Conservation (phyloP, 2,888 invertebrate species). For the Isotomurus palustris region DNA sequence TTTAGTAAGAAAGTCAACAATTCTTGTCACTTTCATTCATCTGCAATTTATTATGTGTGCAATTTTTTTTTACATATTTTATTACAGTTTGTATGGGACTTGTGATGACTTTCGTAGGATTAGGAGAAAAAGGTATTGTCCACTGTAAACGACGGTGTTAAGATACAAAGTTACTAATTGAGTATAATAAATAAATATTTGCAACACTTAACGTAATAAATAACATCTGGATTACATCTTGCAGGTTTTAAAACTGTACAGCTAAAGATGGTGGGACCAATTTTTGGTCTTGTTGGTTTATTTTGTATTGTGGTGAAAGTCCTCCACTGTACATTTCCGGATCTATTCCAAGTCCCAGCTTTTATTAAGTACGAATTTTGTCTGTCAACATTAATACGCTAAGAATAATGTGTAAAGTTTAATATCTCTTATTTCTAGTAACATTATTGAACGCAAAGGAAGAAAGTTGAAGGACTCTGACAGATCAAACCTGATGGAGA, state of each 20-base stretch:
- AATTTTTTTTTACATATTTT: conserved; percentile 7
- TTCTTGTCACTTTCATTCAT: conserved; percentile 2
- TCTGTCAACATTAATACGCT: no score
- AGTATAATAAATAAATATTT: no score
- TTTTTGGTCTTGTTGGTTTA: conserved; percentile 38
- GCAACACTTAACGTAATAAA: not conserved
- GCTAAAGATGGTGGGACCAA: conserved; percentile 43
- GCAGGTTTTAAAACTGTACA: conserved; percentile 44
- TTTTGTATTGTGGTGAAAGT: conserved; percentile 42
- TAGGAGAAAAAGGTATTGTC: conserved; percentile 44
- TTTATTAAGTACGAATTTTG: conserved; percentile 32
- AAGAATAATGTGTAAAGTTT: no score
- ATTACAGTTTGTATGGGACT: conserved; percentile 39
- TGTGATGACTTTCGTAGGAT: conserved; percentile 44
- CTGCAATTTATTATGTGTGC: not conserved
- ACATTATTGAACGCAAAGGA: no score
- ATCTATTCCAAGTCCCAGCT: conserved; percentile 29
- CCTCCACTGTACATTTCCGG: conserved; percentile 41
- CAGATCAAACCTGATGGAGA: conserved; percentile 41
- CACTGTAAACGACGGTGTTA: not conserved
- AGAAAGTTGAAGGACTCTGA: conserved; percentile 33
- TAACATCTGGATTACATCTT: not conserved
- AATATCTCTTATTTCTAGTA: no score
- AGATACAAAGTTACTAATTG: not conserved
- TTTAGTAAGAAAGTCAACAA: conserved; percentile 28